Percentiles rank a stretch among this genome's conserved stretches.
Evolutionary conservation across 2,888 invertebrate species (phyloP).

Genomic region (Leptura quadrifasciata): DNA sequence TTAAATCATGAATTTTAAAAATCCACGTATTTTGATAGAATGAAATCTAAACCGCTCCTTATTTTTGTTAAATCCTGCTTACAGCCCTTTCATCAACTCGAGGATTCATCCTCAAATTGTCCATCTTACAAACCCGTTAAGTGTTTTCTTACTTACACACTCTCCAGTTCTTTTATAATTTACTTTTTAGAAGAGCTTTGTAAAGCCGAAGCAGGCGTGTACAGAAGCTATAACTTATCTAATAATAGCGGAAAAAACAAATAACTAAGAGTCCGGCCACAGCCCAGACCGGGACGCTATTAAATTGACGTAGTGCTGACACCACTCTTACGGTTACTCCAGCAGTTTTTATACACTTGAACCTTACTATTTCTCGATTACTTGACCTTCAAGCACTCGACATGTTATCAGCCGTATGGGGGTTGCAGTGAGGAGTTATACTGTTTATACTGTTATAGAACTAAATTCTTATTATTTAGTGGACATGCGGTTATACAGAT

Average conservation of each 20-base stretch:
- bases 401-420: conserved; percentile 15
- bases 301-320: conserved; percentile 65
- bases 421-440: no score
- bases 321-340: conserved; percentile 52
- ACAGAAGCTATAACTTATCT: conserved; percentile 64
- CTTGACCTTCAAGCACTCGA: conserved; percentile 8
- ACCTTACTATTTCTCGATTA: conserved; percentile 32
- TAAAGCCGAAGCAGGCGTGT: conserved; percentile 59
- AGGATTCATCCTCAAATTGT: neutral
- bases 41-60: neutral
- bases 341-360: conserved; percentile 42
- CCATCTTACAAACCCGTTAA: conserved; percentile 15
- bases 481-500: no score
- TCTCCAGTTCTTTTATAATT: conserved; percentile 12
- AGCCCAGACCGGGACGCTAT: conserved; percentile 62
- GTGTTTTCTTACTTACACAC: conserved; percentile 14
- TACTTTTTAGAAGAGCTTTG: conserved; percentile 27
- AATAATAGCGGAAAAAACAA: conserved; percentile 64
- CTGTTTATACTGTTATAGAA: no score
- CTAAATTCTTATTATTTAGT: no score
- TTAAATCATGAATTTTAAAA: no score
- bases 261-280: conserved; percentile 63
- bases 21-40: no score
- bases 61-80: neutral
- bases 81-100: neutral